Conservation (phyloP, 2,888 invertebrate species). For the Osmoderma eremita region DNA sequence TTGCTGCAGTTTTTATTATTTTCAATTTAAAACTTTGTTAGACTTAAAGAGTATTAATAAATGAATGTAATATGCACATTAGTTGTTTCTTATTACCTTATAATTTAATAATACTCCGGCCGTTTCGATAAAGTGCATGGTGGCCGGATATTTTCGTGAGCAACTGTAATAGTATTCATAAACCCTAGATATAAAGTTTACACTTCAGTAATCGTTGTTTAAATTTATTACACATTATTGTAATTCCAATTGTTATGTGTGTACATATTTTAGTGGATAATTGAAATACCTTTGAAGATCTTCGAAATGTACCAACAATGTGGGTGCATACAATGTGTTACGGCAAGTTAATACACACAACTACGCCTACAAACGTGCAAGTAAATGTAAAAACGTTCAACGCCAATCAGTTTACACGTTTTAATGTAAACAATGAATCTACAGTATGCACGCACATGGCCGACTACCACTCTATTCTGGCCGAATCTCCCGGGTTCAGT, state of each 20-base stretch:
- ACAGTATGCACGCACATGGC: constrained; percentile 8
- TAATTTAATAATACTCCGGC: no score
- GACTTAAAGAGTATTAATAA: no score
- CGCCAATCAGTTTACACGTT: constrained; percentile 45
- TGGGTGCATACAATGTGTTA: not conserved
- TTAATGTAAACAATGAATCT: constrained; percentile 27
- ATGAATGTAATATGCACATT: no score
- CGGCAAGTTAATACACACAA: not conserved
- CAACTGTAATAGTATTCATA: not conserved
- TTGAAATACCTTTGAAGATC: not conserved
- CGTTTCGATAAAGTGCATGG: no score
- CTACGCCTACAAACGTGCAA: constrained; percentile 11
- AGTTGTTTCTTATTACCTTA: no score
- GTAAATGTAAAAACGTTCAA: constrained; percentile 43
- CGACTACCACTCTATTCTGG: not conserved
- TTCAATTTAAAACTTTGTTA: no score
- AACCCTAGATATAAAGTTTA: not conserved
- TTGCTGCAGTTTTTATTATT: no score
- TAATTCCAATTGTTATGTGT: not conserved
- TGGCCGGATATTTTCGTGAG: not conserved
- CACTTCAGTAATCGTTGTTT: not conserved
- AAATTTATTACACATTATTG: not conserved
- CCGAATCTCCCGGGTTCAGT: not conserved
- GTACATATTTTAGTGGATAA: no score
- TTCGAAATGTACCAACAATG: not conserved